These are phyloP conservation scores for Deilephila elpenor DNA, from an alignment of 2,888 invertebrate genomes.

Conservation along the genomic window DNA sequence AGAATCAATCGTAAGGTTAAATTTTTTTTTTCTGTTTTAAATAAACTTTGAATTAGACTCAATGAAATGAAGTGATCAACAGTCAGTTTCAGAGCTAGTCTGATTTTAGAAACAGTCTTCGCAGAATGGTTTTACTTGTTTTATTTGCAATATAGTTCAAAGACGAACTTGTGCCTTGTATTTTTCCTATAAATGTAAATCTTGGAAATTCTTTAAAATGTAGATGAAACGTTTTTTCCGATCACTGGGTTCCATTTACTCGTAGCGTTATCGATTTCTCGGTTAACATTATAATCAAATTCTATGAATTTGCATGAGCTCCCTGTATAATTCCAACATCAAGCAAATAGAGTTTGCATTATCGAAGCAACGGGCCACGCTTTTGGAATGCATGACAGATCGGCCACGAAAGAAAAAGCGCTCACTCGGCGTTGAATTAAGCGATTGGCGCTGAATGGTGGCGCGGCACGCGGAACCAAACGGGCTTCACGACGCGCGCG, in stretches of 20 bases:
- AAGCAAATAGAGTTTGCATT: slow-evolving; percentile 30
- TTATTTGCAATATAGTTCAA: too few relatives aligned
- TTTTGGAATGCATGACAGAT: slow-evolving; percentile 82
- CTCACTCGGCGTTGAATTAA: slow-evolving; percentile 77
- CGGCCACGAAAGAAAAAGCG: slow-evolving; percentile 74
- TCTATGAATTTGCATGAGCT: not conserved
- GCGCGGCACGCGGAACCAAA: slow-evolving; percentile 80
- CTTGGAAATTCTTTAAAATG: not conserved
- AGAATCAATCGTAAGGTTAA: too few relatives aligned
- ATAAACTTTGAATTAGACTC: too few relatives aligned
- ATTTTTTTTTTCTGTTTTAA: too few relatives aligned
- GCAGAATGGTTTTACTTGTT: too few relatives aligned
- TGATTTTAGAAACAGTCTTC: too few relatives aligned
- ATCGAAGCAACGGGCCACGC: slow-evolving; percentile 44
- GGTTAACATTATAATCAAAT: slow-evolving; percentile 9
- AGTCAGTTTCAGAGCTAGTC: too few relatives aligned
- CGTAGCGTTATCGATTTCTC: not conserved
- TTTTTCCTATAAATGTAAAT: not conserved
- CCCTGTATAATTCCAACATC: slow-evolving; percentile 20
- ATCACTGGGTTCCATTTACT: not conserved
- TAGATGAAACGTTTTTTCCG: not conserved
- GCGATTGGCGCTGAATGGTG: slow-evolving; percentile 82
- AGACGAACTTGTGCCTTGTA: not conserved
- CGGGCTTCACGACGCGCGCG: slow-evolving; percentile 69
- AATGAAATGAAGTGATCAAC: too few relatives aligned